These are phyloP conservation scores for Excalfactoria chinensis DNA, from an alignment of 2,113 vertebrate genomes.

Conservation along the genomic window DNA sequence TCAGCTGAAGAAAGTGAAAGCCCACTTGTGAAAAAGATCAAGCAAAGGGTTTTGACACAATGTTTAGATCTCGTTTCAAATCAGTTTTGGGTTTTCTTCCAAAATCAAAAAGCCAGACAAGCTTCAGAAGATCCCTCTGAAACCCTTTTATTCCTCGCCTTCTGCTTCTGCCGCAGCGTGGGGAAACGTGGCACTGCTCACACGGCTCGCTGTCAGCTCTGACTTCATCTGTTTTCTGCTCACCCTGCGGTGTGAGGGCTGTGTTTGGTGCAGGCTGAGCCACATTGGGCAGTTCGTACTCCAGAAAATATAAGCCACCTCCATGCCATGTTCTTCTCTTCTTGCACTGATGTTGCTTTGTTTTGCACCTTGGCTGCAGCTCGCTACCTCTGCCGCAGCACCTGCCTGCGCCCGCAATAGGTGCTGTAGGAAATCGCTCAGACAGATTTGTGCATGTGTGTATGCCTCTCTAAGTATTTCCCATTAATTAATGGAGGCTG, in stretches of 20 bases:
- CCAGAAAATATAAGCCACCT: not conserved
- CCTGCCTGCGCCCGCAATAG: rapidly evolving
- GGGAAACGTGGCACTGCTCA: not conserved
- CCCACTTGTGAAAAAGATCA: conserved; percentile 51
- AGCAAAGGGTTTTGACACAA: not conserved
- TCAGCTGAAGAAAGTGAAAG: conserved; percentile 41
- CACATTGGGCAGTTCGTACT: not conserved
- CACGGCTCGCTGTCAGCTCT: not conserved
- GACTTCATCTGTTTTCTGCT: conserved; percentile 27
- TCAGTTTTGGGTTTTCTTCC: conserved; percentile 13
- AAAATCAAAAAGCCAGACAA: not conserved
- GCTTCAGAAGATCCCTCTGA: conserved; percentile 27
- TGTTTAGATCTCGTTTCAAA: conserved; percentile 57
- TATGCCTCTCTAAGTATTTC: conserved; percentile 36
- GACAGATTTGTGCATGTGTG: conserved; percentile 25
- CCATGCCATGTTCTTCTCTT: not conserved
- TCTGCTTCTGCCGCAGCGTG: not conserved
- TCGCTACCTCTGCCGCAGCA: not conserved
- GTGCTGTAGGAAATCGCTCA: not conserved
- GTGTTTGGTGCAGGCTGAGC: not conserved
- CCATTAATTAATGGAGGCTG: conserved; percentile 60
- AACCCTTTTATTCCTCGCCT: not conserved
- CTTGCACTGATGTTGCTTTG: not conserved
- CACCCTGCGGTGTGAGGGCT: not conserved
- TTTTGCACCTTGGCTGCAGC: not conserved